phyloP scores from a whole-genome alignment of 1,140 invertebrate species.

The Portunus trituberculatus region DNA sequence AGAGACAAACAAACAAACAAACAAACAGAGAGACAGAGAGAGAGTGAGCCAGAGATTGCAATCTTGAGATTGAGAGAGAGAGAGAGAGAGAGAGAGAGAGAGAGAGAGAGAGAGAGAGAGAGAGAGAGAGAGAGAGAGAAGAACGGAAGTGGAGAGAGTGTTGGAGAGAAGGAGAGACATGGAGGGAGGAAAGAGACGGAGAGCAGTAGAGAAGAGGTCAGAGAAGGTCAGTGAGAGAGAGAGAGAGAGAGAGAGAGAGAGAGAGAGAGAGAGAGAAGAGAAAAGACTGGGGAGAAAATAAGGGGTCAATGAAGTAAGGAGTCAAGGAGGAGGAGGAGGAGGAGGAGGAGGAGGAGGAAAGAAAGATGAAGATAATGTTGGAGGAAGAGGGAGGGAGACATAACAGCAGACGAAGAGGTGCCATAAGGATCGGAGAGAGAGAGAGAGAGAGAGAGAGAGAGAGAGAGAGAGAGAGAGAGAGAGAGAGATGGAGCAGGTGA shows the following conservation, averaged over 20 bases:
- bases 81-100: background rate
- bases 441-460: too few relatives aligned
- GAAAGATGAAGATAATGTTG: background rate
- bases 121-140: background rate
- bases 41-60: background rate
- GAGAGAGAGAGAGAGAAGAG: background rate
- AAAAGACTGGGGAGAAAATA: too few relatives aligned
- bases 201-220: background rate
- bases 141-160: background rate
- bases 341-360: background rate
- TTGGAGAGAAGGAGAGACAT: background rate
- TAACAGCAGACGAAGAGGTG: background rate
- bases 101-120: background rate
- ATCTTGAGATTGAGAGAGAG: too few relatives aligned
- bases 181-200: background rate
- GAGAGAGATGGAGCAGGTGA: background rate
- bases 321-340: background rate
- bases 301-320: background rate
- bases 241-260: too few relatives aligned
- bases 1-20: too few relatives aligned
- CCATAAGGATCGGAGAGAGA: background rate
- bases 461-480: too few relatives aligned
- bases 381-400: background rate
- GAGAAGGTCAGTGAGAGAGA: background rate
- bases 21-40: background rate